Evolutionary conservation across 2,113 vertebrate genomes (phyloP).

Genomic region (Lagopus muta): DNA sequence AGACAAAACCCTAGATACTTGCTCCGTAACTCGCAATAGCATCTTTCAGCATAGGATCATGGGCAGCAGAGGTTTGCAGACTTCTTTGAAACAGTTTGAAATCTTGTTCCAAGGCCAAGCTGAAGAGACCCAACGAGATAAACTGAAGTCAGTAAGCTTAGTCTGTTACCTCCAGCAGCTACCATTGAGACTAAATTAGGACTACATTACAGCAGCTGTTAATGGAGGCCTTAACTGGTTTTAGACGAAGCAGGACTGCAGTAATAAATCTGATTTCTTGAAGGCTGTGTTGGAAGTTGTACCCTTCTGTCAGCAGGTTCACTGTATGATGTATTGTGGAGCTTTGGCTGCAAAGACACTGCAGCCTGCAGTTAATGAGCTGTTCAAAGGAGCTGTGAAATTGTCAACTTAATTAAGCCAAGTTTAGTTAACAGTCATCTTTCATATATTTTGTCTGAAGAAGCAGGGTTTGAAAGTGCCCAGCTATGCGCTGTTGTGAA

Average conservation of each 20-base stretch:
- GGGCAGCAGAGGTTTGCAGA: background rate
- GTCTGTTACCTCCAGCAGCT: background rate
- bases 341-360: conserved; percentile 43
- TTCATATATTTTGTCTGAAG: background rate
- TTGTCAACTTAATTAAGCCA: conserved; percentile 60
- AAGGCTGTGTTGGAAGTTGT: conserved; percentile 15
- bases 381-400: conserved; percentile 66
- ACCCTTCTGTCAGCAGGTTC: conserved; percentile 56
- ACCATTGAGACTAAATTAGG: background rate
- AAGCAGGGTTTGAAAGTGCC: conserved; percentile 3
- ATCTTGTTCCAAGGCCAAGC: background rate
- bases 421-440: conserved; percentile 52
- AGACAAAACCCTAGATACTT: background rate
- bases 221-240: background rate
- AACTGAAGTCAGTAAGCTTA: background rate
- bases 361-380: conserved; percentile 57
- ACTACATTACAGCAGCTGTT: background rate
- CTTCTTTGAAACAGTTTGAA: background rate
- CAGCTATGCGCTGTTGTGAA: background rate
- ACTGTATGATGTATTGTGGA: conserved; percentile 30
- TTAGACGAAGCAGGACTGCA: conserved; percentile 1
- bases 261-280: conserved; percentile 43
- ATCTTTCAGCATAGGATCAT: background rate
- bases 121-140: background rate
- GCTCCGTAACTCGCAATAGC: background rate